Conservation (phyloP, 2,113 vertebrate species). For the Accipiter virgatus region DNA sequence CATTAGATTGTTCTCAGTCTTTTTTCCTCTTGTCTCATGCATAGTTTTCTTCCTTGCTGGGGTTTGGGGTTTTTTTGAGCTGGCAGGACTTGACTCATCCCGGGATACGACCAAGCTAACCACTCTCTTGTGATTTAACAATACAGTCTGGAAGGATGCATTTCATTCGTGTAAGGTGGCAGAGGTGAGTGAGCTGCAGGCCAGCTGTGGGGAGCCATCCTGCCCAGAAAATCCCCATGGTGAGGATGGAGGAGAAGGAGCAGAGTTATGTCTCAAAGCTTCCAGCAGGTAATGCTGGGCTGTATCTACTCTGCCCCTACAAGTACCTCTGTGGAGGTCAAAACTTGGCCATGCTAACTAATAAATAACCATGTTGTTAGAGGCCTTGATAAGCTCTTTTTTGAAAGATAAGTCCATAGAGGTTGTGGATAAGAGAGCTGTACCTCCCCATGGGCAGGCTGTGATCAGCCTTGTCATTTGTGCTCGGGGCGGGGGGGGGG, state of each 20-base stretch:
- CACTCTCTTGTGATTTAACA: neutral
- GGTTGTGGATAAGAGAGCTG: neutral
- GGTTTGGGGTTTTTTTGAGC: neutral
- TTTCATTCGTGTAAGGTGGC: neutral
- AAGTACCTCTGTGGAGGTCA: neutral
- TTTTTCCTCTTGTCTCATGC: neutral
- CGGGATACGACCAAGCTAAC: neutral
- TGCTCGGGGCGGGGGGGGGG: accelerated
- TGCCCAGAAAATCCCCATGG: neutral
- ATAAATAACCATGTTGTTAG: neutral
- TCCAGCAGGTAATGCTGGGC: accelerated
- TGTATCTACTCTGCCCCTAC: neutral
- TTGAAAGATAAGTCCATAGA: neutral
- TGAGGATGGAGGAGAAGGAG: neutral
- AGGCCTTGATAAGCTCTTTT: neutral
- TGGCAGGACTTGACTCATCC: neutral
- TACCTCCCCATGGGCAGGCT: neutral
- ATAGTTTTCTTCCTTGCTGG: neutral
- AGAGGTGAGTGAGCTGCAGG: neutral
- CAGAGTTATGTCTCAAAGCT: neutral
- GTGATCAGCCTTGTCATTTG: neutral
- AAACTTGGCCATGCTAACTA: neutral
- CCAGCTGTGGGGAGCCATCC: neutral
- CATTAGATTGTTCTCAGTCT: neutral
- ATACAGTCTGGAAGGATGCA: neutral